Evolutionary conservation across 2,888 invertebrate genomes (phyloP).

Genomic region (Xylophagus ater): DNA sequence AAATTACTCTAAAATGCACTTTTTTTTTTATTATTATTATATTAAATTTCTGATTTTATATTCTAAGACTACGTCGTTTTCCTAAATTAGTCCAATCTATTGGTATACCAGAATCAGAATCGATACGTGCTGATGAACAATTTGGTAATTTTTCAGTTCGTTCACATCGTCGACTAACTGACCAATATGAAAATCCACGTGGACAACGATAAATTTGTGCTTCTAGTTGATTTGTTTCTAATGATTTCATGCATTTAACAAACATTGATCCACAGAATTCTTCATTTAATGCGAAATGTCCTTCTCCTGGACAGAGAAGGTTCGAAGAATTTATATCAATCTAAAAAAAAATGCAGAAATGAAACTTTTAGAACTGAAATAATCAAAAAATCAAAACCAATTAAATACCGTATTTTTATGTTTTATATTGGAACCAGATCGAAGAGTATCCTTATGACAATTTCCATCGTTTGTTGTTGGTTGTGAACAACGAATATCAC

Average conservation of each 20-base stretch:
- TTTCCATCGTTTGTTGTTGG: slow-evolving; percentile 42
- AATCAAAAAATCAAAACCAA: slow-evolving; percentile 1
- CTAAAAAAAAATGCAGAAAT: slow-evolving; percentile 40
- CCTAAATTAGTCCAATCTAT: slow-evolving; percentile 36
- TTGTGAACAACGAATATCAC: slow-evolving; percentile 57
- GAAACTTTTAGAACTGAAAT: neutral
- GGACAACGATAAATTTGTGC: slow-evolving; percentile 70
- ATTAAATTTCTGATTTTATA: slow-evolving; percentile 14
- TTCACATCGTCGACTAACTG: slow-evolving; percentile 66
- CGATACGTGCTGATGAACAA: slow-evolving; percentile 37
- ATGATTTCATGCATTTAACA: slow-evolving; percentile 52
- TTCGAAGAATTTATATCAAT: slow-evolving; percentile 46
- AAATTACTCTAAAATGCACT: no score
- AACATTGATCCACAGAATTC: slow-evolving; percentile 60
- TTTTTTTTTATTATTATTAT: no score
- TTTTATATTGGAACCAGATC: neutral
- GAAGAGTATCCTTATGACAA: slow-evolving; percentile 12
- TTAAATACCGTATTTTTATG: slow-evolving; percentile 9
- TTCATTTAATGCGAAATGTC: slow-evolving; percentile 57
- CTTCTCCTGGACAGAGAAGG: slow-evolving; percentile 53
- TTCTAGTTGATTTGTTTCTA: slow-evolving; percentile 43
- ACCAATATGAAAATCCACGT: slow-evolving; percentile 63
- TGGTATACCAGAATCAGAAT: slow-evolving; percentile 28
- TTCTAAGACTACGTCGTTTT: slow-evolving; percentile 30
- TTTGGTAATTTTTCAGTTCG: slow-evolving; percentile 47